Base-by-base conservation (phyloP, 1,140 invertebrate genomes). In the Drosophila azteca region DNA sequence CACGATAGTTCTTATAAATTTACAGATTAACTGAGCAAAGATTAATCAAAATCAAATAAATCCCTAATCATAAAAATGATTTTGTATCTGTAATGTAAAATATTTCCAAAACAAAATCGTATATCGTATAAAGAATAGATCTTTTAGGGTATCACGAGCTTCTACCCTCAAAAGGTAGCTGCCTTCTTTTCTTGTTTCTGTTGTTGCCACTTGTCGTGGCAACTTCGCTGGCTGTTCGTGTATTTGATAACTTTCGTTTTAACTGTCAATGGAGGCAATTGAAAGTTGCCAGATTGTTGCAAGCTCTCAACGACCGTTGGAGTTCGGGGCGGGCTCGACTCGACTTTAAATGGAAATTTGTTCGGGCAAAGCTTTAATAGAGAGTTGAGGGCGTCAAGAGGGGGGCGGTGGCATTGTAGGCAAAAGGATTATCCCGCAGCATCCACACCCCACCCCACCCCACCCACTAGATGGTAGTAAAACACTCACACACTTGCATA, bases 221-320 rank as follows among this genome's bases (percentile, higher is more conserved):
- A 66, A 65, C 58, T 62, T 73, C 39, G 49, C 24, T 57, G 44
- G 31, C 45, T 79, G 48, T 65, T 82, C 51, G 45, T 82, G 62
- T 68, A 52, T 48, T 75, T 79, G 58, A 80, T 79, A 79, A 72
- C 70, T 75, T 79, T 83, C 79, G 64, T 64, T 83, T 70, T 66
- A 84, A 66, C 61, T 71, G 75, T 71, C 79, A 83, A 80, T 80
- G 49, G 80, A 66, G 61, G 77, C 77, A 80, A 79, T 75, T 83
- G 74, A 82, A 83, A 79, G 79, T 83, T 79, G 53, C 45, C 26
- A 59, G 49, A 65, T 78, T 68, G 52, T 69, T 74, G 48, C 39
- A 41, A 76, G 68, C 45, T 58, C 39, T 9, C 22, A 44, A 44
- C 24, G 15, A 44, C 64, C 39, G 43, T 6, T 35, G 43, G 29